A percentile compares a stretch with the other conserved stretches of the same genome.
Evolutionary conservation across 2,888 invertebrate genomes (phyloP).

Genomic region (Drosophila phalerata): DNA sequence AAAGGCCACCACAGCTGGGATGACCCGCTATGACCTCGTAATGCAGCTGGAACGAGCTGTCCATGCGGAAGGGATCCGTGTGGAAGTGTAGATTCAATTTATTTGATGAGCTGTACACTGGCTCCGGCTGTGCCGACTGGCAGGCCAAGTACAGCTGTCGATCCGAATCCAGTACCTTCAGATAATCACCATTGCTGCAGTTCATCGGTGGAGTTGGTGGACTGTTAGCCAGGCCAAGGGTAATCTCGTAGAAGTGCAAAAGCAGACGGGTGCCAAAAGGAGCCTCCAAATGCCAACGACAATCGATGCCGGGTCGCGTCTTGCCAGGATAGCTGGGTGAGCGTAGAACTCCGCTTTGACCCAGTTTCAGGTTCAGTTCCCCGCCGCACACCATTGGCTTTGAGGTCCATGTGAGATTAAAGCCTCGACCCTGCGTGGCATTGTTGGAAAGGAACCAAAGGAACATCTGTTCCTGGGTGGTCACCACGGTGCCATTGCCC

Average conservation of each 20-base stretch:
- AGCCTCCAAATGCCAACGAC: constrained; percentile 92
- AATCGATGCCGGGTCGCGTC: constrained; percentile 93
- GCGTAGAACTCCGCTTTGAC: constrained; percentile 89
- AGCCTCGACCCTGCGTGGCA: constrained; percentile 88
- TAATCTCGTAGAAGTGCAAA: constrained; percentile 90
- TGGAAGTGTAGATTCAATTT: constrained; percentile 91
- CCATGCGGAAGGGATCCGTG: constrained; percentile 88
- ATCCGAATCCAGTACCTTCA: constrained; percentile 79
- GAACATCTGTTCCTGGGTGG: constrained; percentile 91
- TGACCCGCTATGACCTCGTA: constrained; percentile 90
- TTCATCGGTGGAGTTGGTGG: constrained; percentile 23
- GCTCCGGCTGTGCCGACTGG: constrained; percentile 88
- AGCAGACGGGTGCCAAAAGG: constrained; percentile 90
- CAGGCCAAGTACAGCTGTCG: constrained; percentile 90
- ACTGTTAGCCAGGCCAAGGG: constrained; percentile 55
- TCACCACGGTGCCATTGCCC: constrained; percentile 89
- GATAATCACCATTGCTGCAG: constrained; percentile 68
- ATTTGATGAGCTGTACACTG: constrained; percentile 89
- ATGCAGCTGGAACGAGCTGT: constrained; percentile 93
- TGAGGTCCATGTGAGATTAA: constrained; percentile 92
- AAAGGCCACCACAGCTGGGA: constrained; percentile 93
- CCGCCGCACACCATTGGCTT: constrained; percentile 91
- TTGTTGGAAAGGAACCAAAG: constrained; percentile 93
- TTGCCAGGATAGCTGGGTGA: constrained; percentile 96
- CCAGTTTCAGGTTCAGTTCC: constrained; percentile 82